Evolutionary conservation across 1,140 invertebrate species (phyloP).

Genomic region (Lucilia sericata): DNA sequence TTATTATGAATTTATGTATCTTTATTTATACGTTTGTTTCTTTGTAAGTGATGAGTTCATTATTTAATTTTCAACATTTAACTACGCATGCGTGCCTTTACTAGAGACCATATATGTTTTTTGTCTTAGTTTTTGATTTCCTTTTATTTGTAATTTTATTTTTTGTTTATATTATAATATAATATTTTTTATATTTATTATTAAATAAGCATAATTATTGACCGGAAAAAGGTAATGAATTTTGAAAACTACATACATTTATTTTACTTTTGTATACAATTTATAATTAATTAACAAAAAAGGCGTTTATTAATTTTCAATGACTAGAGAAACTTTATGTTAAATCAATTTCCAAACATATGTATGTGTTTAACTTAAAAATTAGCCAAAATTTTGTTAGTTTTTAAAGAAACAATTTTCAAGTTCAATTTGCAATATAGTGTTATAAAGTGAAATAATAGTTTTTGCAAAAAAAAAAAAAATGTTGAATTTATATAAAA

Average conservation of each 20-base stretch:
- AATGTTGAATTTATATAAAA: no score
- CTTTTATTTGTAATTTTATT: constrained; percentile 11
- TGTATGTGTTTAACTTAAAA: neutral
- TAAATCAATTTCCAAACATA: neutral
- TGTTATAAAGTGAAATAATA: no score
- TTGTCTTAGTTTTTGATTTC: no score
- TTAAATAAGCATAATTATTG: neutral
- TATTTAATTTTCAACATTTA: neutral
- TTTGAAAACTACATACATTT: neutral
- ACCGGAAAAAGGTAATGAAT: constrained; percentile 11
- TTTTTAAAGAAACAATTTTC: neutral
- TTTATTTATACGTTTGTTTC: neutral
- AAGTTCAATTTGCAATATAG: no score
- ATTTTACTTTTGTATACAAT: no score
- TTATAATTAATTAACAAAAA: no score
- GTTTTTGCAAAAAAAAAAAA: no score
- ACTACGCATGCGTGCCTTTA: constrained; percentile 8
- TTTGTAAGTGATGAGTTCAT: neutral
- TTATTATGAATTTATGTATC: neutral
- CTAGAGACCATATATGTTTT: neutral
- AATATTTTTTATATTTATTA: neutral
- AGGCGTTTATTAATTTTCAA: neutral
- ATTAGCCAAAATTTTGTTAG: neutral
- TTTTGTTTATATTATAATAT: neutral
- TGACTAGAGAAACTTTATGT: neutral